Percentiles rank a stretch among this genome's conserved stretches.
Conservation (phyloP, 2,113 vertebrate species). For the Chinchilla lanigera region DNA sequence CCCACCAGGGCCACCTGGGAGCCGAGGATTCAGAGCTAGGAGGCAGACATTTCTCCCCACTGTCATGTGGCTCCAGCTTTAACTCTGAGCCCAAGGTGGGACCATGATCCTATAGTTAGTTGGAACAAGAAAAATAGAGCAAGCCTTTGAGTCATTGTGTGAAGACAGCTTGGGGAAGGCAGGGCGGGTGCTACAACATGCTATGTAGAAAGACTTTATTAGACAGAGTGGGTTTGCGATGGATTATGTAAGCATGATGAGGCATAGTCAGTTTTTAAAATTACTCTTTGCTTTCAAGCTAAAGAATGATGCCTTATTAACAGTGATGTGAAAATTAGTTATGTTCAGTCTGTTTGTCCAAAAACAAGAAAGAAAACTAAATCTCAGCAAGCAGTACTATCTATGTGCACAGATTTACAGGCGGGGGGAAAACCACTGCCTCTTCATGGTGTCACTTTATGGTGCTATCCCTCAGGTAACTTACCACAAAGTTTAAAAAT, state of each 20-base stretch:
- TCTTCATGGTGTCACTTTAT: neutral
- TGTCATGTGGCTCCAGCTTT: neutral
- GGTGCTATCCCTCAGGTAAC: neutral
- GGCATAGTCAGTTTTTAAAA: neutral
- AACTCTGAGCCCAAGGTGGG: neutral
- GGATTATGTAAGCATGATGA: neutral
- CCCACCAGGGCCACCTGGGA: neutral
- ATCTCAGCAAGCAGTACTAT: neutral
- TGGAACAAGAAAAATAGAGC: neutral
- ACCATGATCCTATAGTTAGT: neutral
- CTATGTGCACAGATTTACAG: neutral
- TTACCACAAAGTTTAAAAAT: neutral
- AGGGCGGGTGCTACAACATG: neutral
- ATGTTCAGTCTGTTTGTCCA: neutral
- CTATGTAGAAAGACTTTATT: neutral
- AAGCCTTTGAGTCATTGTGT: neutral
- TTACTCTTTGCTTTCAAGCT: neutral
- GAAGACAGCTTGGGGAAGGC: neutral
- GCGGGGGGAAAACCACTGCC: neutral
- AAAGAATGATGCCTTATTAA: neutral
- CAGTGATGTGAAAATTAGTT: neutral
- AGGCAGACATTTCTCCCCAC: neutral
- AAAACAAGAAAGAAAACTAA: neutral
- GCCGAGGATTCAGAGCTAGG: neutral
- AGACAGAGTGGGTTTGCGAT: neutral